Evolutionary conservation across 2,888 invertebrate genomes (phyloP).

Genomic region (Agrotis ipsilon): DNA sequence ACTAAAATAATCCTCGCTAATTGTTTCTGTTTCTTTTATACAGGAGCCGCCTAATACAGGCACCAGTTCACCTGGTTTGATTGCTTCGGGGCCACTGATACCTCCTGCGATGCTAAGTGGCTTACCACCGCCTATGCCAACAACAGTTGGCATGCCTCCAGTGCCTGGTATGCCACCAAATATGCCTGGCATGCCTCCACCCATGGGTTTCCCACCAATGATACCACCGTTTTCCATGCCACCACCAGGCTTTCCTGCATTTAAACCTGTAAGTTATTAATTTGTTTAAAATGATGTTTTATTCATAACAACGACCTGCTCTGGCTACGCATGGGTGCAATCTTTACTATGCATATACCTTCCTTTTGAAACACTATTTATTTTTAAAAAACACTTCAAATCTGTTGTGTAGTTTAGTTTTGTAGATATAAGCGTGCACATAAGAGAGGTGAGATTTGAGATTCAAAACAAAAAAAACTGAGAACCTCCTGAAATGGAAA

Average conservation of each 20-base stretch:
- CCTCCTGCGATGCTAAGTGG: conserved; percentile 86
- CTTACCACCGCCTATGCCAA: conserved; percentile 89
- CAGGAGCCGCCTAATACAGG: conserved; percentile 83
- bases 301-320: too few relatives aligned
- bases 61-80: conserved; percentile 84
- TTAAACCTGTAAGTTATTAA: conserved; percentile 79
- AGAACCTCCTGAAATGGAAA: too few relatives aligned
- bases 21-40: too few relatives aligned
- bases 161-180: conserved; percentile 86
- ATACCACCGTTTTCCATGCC: too few relatives aligned
- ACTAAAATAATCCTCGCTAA: background rate
- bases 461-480: too few relatives aligned
- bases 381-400: too few relatives aligned
- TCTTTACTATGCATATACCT: too few relatives aligned
- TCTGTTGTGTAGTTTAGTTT: too few relatives aligned
- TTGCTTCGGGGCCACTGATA: conserved; percentile 77
- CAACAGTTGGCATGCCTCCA: conserved; percentile 89
- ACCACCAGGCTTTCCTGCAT: conserved; percentile 94
- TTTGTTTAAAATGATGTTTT: background rate
- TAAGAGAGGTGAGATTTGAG: too few relatives aligned
- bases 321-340: too few relatives aligned
- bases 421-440: too few relatives aligned
- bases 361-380: too few relatives aligned
- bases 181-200: conserved; percentile 85
- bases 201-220: conserved; percentile 71